A percentile compares a stretch with the other conserved stretches of the same genome.
phyloP scores from a whole-genome alignment of 2,113 vertebrate genomes.

The Hoplias malabaricus region DNA sequence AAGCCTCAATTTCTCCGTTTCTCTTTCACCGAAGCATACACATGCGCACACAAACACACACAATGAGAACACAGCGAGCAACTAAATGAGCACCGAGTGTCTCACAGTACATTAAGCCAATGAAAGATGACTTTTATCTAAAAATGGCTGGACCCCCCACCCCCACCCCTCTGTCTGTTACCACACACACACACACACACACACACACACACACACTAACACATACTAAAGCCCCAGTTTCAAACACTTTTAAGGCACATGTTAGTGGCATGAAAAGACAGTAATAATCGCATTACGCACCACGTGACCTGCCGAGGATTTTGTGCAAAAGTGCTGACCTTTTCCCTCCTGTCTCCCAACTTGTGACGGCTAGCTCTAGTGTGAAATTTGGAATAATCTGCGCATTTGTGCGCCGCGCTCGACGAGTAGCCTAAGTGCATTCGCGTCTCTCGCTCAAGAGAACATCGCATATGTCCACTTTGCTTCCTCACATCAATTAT shows the following conservation, averaged over 20 bases:
- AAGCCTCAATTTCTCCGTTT: conserved; percentile 48
- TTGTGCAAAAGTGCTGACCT: conserved; percentile 4
- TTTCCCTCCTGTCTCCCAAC: neutral
- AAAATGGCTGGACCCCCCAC: conserved; percentile 19
- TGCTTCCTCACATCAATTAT: conserved; percentile 13
- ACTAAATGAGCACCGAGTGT: conserved; percentile 57
- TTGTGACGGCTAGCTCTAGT: neutral
- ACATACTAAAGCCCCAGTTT: neutral
- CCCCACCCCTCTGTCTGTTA: neutral
- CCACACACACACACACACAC: conserved; percentile 42
- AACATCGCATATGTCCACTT: conserved; percentile 16
- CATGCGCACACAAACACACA: neutral
- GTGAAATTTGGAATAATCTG: neutral
- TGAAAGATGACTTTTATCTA: conserved; percentile 44
- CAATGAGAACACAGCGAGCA: conserved; percentile 36
- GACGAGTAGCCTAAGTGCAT: neutral
- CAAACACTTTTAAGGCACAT: conserved; percentile 42
- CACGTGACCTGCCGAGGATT: conserved; percentile 8
- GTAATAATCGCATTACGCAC: conserved; percentile 10
- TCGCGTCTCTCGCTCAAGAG: neutral
- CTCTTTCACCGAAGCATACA: conserved; percentile 35
- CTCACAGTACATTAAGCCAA: conserved; percentile 59
- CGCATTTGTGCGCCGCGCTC: neutral
- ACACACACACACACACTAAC: neutral
- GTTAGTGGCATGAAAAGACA: conserved; percentile 19